Percentiles rank a stretch among this genome's conserved stretches.
These are phyloP conservation scores for Drosophila monieri DNA, from an alignment of 2,888 invertebrate genomes.

Conservation along the genomic window DNA sequence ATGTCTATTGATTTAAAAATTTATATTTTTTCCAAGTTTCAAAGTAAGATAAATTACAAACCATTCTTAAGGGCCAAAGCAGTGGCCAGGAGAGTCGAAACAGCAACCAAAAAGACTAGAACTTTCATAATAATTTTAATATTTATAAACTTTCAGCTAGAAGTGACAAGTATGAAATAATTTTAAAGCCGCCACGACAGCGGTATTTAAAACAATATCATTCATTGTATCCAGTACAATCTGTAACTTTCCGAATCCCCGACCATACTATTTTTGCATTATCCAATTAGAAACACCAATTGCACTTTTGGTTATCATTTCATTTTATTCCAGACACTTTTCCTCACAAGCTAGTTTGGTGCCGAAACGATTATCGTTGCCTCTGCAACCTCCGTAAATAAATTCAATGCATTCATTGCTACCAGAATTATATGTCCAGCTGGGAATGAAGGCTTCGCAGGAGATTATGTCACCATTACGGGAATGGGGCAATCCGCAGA, in stretches of 20 bases:
- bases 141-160: no score
- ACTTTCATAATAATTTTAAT: no score
- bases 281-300: no score
- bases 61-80: background rate
- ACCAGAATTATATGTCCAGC: conserved; percentile 62
- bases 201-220: background rate
- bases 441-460: no score
- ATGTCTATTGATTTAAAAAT: conserved; percentile 37
- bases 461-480: no score
- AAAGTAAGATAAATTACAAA: background rate
- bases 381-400: conserved; percentile 66
- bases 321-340: conserved; percentile 48
- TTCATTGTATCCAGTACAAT: no score
- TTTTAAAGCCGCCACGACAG: background rate
- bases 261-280: background rate
- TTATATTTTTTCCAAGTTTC: background rate
- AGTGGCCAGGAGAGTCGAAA: background rate
- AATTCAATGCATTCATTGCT: conserved; percentile 58
- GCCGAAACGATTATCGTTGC: conserved; percentile 66
- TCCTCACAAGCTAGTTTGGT: conserved; percentile 51
- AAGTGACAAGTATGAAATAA: no score
- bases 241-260: no score
- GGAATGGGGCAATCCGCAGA: conserved; percentile 56
- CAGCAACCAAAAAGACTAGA: background rate
- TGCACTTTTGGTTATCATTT: no score